These are phyloP conservation scores for Metacarcinus magister DNA, from an alignment of 2,888 invertebrate genomes.

Conservation along the genomic window DNA sequence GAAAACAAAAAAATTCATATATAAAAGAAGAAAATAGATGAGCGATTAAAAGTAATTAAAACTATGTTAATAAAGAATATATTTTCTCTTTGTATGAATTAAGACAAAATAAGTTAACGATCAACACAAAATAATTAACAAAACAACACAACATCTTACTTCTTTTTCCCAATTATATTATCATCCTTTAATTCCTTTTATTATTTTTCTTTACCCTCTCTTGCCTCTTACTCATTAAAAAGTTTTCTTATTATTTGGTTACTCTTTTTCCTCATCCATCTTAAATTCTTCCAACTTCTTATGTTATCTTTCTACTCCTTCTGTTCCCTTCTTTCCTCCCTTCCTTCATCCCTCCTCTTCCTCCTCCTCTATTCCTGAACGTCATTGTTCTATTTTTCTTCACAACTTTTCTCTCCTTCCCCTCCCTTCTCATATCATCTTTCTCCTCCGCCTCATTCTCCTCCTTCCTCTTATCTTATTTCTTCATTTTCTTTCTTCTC, in stretches of 20 bases:
- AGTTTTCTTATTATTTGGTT: background rate
- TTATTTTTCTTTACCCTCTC: background rate
- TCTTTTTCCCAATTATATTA: background rate
- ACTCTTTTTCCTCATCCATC: background rate
- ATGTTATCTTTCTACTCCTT: background rate
- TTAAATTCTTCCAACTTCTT: background rate
- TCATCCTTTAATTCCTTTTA: background rate
- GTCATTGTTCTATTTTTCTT: background rate
- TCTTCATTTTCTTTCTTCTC: conserved; percentile 13
- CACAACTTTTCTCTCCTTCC: background rate
- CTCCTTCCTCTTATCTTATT: conserved; percentile 14
- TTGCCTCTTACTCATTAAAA: background rate
- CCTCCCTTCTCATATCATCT: background rate
- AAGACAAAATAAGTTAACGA: too few species aligned
- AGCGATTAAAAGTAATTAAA: too few species aligned
- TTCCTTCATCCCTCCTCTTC: background rate
- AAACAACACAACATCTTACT: too few species aligned
- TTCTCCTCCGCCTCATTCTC: conserved; percentile 36
- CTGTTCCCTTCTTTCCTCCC: background rate
- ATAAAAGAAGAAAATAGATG: too few species aligned
- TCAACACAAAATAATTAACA: too few species aligned
- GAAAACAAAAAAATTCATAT: too few species aligned
- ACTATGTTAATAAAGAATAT: too few species aligned
- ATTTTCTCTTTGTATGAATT: too few species aligned
- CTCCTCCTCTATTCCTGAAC: background rate